Evolutionary conservation across 2,888 invertebrate genomes (phyloP).

Genomic region (Lithophane socia): DNA sequence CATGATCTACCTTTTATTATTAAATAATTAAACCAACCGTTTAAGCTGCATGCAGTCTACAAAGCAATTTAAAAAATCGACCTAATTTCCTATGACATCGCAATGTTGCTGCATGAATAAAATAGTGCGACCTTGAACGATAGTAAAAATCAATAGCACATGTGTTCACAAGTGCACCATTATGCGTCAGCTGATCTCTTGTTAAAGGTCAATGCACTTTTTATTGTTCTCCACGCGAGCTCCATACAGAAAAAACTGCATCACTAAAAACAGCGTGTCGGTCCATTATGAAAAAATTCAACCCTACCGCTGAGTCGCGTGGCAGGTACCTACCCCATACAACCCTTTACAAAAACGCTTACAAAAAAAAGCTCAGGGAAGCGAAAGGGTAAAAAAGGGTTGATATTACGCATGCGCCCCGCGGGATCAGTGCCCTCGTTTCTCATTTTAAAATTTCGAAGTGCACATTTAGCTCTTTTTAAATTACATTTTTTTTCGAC

Average conservation of each 20-base stretch:
- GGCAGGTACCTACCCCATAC: conserved; percentile 88
- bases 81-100: background rate
- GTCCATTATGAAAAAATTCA: conserved; percentile 86
- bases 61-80: conserved; percentile 11
- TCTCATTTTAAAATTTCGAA: conserved; percentile 83
- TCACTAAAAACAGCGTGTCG: conserved; percentile 80
- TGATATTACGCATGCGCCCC: conserved; percentile 89
- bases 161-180: conserved; percentile 86
- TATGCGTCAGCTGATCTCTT: conserved; percentile 88
- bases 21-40: background rate
- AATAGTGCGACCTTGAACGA: conserved; percentile 82
- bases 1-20: background rate
- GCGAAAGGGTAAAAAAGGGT: conserved; percentile 90
- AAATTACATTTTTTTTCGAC: conserved; percentile 64
- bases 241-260: conserved; percentile 83
- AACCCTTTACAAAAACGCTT: conserved; percentile 89
- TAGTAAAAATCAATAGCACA: conserved; percentile 84
- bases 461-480: conserved; percentile 70
- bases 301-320: conserved; percentile 87
- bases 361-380: conserved; percentile 87
- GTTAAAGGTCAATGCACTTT: conserved; percentile 88
- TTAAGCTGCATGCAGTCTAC: background rate
- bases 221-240: conserved; percentile 79
- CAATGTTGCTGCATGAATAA: conserved; percentile 38
- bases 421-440: conserved; percentile 87